These are phyloP conservation scores for Zoanthus gigantus DNA, from an alignment of 92 coral and sea anemone genomes.

Conservation along the genomic window DNA sequence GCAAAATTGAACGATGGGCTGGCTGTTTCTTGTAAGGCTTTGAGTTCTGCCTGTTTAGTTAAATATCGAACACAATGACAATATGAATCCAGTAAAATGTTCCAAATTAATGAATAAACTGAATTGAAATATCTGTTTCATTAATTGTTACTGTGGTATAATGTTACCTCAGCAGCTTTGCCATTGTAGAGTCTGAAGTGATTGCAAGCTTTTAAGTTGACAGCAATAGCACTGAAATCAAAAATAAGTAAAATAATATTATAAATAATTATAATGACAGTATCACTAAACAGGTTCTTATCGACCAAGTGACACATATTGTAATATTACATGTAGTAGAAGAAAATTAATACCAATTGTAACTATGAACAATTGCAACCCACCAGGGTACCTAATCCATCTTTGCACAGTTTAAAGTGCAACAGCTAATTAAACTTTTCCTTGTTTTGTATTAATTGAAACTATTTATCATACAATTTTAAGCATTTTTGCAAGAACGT, in stretches of 20 bases:
- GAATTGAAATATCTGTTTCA: too few relatives aligned
- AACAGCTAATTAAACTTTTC: too few relatives aligned
- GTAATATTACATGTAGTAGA: neutral
- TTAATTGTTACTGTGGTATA: neutral
- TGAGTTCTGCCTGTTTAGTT: conserved; percentile 80
- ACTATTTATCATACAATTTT: too few relatives aligned
- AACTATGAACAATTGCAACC: neutral
- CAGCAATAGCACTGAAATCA: conserved; percentile 92
- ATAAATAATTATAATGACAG: neutral
- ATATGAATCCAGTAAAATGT: too few relatives aligned
- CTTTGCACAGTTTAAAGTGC: too few relatives aligned
- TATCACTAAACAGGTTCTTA: too few relatives aligned
- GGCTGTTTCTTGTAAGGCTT: conserved; percentile 95
- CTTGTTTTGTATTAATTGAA: too few relatives aligned
- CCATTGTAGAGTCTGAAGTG: conserved; percentile 99
- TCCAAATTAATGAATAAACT: too few relatives aligned
- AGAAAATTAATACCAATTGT: neutral
- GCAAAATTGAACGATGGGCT: conserved; percentile 98
- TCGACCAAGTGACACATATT: neutral
- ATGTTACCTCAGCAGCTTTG: conserved; percentile 93
- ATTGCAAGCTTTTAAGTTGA: conserved; percentile 97
- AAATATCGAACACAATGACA: neutral
- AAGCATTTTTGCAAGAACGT: too few relatives aligned
- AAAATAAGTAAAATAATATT: neutral
- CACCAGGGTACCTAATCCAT: neutral